A percentile compares a stretch with the other conserved stretches of the same genome.
Evolutionary conservation across 2,888 invertebrate genomes (phyloP).

Genomic region (Philopedon plagiatum): DNA sequence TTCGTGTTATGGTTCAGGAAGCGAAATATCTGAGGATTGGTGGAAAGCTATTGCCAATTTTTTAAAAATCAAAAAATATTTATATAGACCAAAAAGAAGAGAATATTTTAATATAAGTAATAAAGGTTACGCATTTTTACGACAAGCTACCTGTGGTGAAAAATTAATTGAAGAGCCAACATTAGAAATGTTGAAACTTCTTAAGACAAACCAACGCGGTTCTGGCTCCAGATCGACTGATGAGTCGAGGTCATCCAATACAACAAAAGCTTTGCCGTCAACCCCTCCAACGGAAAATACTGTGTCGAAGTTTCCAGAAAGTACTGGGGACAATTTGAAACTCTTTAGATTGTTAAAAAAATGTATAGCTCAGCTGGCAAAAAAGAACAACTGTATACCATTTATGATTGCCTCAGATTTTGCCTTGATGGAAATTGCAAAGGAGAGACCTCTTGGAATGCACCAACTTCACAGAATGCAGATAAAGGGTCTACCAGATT

Average conservation of each 20-base stretch:
- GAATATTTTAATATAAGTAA: constrained; percentile 45
- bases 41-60: constrained; percentile 73
- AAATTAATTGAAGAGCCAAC: constrained; percentile 61
- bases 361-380: constrained; percentile 69
- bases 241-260: constrained; percentile 13
- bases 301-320: constrained; percentile 4
- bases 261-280: neutral
- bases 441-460: constrained; percentile 68
- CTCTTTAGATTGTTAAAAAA: constrained; percentile 35
- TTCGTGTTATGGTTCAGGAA: constrained; percentile 69
- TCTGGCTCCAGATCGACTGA: constrained; percentile 35
- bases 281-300: constrained; percentile 1
- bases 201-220: constrained; percentile 57
- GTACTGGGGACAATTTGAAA: constrained; percentile 33
- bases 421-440: constrained; percentile 72
- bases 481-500: constrained; percentile 74
- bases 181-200: constrained; percentile 59
- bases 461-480: constrained; percentile 65
- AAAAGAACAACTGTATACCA: constrained; percentile 72
- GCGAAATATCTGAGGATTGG: constrained; percentile 71
- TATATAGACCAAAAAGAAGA: constrained; percentile 33
- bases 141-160: constrained; percentile 15
- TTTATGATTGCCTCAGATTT: constrained; percentile 77
- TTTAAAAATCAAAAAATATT: constrained; percentile 56
- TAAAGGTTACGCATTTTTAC: constrained; percentile 60